A percentile compares a stretch with the other conserved stretches of the same genome.
Evolutionary conservation across 1,140 invertebrate genomes (phyloP).

Genomic region (Coptotermes formosanus): DNA sequence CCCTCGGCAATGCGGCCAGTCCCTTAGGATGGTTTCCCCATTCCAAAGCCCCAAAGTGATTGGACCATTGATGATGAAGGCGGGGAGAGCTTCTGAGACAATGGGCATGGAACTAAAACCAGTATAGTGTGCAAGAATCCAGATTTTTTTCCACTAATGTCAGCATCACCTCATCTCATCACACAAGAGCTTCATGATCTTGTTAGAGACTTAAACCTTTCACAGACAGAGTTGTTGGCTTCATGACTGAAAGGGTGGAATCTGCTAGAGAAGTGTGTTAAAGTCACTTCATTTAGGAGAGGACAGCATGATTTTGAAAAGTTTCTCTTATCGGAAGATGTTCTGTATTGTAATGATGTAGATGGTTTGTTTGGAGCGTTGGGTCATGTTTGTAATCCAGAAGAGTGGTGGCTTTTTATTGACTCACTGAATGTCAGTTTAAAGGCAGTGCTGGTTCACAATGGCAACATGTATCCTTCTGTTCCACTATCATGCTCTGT

Average conservation of each 20-base stretch:
- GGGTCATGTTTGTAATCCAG: too few relatives aligned
- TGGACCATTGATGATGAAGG: background rate
- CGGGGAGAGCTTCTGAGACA: background rate
- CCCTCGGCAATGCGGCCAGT: too few relatives aligned
- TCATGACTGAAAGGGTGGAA: background rate
- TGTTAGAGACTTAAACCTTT: too few relatives aligned
- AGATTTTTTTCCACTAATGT: background rate
- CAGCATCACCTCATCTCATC: background rate
- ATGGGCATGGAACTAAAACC: background rate
- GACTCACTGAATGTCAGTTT: slow-evolving; percentile 25
- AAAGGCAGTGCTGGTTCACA: slow-evolving; percentile 33
- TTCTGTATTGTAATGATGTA: background rate
- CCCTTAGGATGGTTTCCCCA: too few relatives aligned
- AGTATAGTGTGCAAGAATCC: background rate
- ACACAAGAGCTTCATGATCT: background rate
- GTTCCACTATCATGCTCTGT: slow-evolving; percentile 21
- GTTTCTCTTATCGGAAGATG: background rate
- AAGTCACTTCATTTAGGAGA: background rate
- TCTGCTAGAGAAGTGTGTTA: background rate
- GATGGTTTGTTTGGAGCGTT: too few relatives aligned
- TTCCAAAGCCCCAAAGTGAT: background rate
- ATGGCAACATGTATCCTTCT: slow-evolving; percentile 29
- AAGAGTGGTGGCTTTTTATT: too few relatives aligned
- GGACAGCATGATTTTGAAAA: background rate
- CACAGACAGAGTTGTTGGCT: background rate